Evolutionary conservation across 64 coral and sea anemone species (phyloP), one percentile per base, ranked within the genome.

Genomic region (Porites australiensis): DNA sequence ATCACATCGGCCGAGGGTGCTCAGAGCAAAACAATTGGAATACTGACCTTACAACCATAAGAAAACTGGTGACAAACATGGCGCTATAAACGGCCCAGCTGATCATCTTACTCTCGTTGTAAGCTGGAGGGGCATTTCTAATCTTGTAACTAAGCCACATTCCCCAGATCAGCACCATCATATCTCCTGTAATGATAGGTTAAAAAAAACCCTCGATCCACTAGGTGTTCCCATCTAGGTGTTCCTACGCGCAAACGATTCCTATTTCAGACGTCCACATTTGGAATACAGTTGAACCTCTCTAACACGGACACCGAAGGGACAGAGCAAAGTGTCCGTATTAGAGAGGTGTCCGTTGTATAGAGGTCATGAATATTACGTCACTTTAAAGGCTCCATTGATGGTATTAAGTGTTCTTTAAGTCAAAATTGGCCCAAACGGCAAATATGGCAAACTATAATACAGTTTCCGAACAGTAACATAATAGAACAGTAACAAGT

Each of bases 31-130:
- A 9, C 70, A 53, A 54, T 9, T 19, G 15, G 0, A 53, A 59
- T 27, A 49, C 64, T 20, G 46, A 92, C 90, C 90, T 92, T 16
- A 92, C 50, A 6, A 92, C 90, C n/a, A 83, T 86, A n/a, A 68
- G 27, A 67, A 92, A 92, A 62, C 79, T 75, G 13, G 90, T 92
- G 80, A 92, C 90, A 61, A 92, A 92, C 90, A 92, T 92, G 14
- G 90, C 81, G 50, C 77, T 92, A 55, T 92, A 92, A 58, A 92
- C 86, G 57, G 90, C 80, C 90, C 79, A 92, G 44, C 80, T 92
- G 55, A 86, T 83, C 12, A 66, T 86, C 64, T 92, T 92, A 54
- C 90, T 92, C 82, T 92, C 90, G 58, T 92, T 92, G 58, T 92
- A 92, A 18, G 81, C 90, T 14, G 90, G 74, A 0, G 90, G 90